phyloP scores from a whole-genome alignment of 2,113 vertebrate species.

The Leiothrix lutea region DNA sequence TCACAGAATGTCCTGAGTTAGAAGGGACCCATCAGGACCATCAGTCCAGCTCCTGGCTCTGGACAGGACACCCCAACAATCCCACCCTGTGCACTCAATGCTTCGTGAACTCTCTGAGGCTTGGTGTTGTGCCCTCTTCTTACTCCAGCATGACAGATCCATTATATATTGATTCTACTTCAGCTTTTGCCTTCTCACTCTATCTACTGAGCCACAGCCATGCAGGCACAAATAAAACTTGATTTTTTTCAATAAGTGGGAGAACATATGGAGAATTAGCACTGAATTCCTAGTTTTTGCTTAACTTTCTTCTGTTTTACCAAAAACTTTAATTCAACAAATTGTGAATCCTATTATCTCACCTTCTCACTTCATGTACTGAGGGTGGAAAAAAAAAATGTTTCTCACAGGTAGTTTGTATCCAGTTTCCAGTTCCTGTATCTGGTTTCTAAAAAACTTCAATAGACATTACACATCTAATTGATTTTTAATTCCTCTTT shows the following conservation, averaged over 20 bases:
- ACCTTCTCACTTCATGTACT: neutral
- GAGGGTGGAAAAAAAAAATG: fast-evolving
- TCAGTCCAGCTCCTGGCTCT: neutral
- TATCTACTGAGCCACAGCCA: neutral
- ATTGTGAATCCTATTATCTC: neutral
- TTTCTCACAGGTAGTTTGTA: neutral
- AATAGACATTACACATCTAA: neutral
- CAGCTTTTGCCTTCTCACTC: neutral
- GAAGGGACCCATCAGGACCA: neutral
- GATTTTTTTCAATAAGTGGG: neutral
- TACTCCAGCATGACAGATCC: neutral
- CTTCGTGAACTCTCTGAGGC: neutral
- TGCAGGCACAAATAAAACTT: neutral
- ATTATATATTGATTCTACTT: neutral
- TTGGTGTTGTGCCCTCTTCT: neutral
- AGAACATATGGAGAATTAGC: neutral
- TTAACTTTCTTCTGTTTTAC: neutral
- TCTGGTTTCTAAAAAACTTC: neutral
- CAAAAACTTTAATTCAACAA: neutral
- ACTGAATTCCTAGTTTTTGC: neutral
- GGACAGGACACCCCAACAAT: neutral
- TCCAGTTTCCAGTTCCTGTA: neutral
- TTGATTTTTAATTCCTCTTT: neutral
- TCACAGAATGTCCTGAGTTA: fast-evolving
- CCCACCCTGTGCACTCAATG: neutral